Evolutionary conservation across 1,140 invertebrate species (phyloP).

Genomic region (Eumaeus atala): DNA sequence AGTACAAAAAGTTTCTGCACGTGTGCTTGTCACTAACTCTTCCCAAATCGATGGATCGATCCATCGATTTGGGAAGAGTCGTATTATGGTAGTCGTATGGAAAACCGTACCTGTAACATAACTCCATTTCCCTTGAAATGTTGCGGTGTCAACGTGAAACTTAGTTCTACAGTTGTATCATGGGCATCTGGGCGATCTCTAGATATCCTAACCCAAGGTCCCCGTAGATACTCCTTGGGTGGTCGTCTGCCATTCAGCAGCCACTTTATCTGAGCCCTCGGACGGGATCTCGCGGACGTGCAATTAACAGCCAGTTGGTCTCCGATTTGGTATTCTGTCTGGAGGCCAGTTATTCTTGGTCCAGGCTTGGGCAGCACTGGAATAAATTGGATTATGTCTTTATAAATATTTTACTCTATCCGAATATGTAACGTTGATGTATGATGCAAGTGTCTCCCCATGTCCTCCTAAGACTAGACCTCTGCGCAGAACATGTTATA

Average conservation of each 20-base stretch:
- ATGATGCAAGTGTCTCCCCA: too few relatives aligned
- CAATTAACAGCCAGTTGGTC: slow-evolving; percentile 86
- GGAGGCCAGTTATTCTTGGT: slow-evolving; percentile 83
- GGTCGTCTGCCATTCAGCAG: slow-evolving; percentile 80
- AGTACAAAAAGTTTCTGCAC: too few relatives aligned
- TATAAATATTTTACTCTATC: too few relatives aligned
- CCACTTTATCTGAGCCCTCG: slow-evolving; percentile 86
- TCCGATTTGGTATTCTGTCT: slow-evolving; percentile 82
- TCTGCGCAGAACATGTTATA: too few relatives aligned
- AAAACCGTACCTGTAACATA: slow-evolving; percentile 39
- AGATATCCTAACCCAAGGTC: slow-evolving; percentile 43
- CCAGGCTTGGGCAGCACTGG: slow-evolving; percentile 85
- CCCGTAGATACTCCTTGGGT: slow-evolving; percentile 38
- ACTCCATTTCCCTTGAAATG: slow-evolving; percentile 45
- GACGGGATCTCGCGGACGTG: slow-evolving; percentile 84
- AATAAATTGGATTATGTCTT: slow-evolving; percentile 25
- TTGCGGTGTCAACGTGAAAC: slow-evolving; percentile 34
- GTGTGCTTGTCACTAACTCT: too few relatives aligned
- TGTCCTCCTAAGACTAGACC: too few relatives aligned
- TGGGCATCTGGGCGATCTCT: slow-evolving; percentile 31
- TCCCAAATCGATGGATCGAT: too few relatives aligned
- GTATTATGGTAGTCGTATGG: too few relatives aligned
- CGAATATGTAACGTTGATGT: too few relatives aligned
- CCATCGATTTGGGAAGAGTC: too few relatives aligned
- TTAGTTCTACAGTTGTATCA: slow-evolving; percentile 44